Evolutionary conservation across 2,113 vertebrate genomes (phyloP).

Genomic region (Gasterosteus aculeatus): DNA sequence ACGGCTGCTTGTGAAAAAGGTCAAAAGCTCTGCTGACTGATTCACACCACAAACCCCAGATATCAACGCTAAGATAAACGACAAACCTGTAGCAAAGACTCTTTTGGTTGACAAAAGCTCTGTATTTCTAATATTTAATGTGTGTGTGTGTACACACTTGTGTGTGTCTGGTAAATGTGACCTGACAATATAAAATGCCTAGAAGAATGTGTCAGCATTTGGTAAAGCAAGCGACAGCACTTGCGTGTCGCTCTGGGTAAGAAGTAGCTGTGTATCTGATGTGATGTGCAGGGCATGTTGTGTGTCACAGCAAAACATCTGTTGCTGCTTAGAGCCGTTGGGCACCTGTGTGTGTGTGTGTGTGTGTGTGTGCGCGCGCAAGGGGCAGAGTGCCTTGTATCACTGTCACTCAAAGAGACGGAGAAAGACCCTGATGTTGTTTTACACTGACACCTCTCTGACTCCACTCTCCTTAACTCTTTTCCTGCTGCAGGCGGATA

Average conservation of each 20-base stretch:
- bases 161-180: constrained; percentile 54
- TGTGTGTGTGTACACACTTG: constrained; percentile 37
- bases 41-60: background rate
- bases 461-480: constrained; percentile 76
- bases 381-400: constrained; percentile 68
- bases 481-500: constrained; percentile 63
- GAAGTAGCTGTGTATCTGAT: constrained; percentile 58
- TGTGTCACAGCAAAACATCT: constrained; percentile 73
- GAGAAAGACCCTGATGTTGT: constrained; percentile 76
- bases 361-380: constrained; percentile 12
- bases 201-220: constrained; percentile 65
- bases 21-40: background rate
- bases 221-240: constrained; percentile 37
- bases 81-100: background rate
- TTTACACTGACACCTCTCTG: constrained; percentile 79
- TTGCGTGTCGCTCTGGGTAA: constrained; percentile 55
- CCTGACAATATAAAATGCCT: constrained; percentile 63
- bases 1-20: background rate
- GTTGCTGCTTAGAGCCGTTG: constrained; percentile 53
- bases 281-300: constrained; percentile 72
- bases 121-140: background rate
- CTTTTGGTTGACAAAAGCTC: background rate
- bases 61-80: background rate
- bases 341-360: constrained; percentile 58
- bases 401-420: constrained; percentile 79